Evolutionary conservation across 2,888 invertebrate species (phyloP).

Genomic region (Scaptomyza parva): DNA sequence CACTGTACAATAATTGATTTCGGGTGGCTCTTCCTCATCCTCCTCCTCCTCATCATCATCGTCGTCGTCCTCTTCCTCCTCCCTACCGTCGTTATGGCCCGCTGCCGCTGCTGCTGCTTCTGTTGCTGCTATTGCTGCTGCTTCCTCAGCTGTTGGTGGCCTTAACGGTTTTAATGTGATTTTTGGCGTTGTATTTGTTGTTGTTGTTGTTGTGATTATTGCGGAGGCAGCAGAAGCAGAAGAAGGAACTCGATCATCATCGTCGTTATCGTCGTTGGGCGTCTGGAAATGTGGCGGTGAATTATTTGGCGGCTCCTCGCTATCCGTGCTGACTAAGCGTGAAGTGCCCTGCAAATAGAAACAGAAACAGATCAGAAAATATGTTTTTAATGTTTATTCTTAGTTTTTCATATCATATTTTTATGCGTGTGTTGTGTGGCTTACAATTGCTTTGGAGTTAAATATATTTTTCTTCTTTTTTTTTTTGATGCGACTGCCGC

Average conservation of each 20-base stretch:
- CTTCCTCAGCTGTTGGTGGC: constrained; percentile 57
- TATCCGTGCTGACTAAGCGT: constrained; percentile 88
- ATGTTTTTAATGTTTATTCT: no score
- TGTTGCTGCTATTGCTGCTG: constrained; percentile 7
- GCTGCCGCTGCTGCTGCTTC: constrained; percentile 3
- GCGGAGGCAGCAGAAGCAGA: constrained; percentile 25
- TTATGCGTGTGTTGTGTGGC: no score
- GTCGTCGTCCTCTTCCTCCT: constrained; percentile 60
- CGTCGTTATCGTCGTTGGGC: constrained; percentile 20
- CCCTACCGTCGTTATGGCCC: constrained; percentile 19
- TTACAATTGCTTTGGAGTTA: background rate
- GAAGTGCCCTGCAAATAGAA: constrained; percentile 86
- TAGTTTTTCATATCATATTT: no score
- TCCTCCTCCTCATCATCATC: constrained; percentile 70
- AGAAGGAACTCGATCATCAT: constrained; percentile 53
- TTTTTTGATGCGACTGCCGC: constrained; percentile 42
- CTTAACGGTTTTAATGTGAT: constrained; percentile 78
- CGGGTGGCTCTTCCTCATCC: constrained; percentile 81
- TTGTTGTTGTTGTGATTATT: background rate
- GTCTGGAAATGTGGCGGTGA: constrained; percentile 68
- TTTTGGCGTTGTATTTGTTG: constrained; percentile 70
- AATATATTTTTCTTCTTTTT: constrained; percentile 13
- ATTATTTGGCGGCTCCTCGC: constrained; percentile 86
- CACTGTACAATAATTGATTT: constrained; percentile 84
- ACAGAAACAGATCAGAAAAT: no score